phyloP scores from a whole-genome alignment of 2,888 invertebrate species.

The Tachystola acroxantha region DNA sequence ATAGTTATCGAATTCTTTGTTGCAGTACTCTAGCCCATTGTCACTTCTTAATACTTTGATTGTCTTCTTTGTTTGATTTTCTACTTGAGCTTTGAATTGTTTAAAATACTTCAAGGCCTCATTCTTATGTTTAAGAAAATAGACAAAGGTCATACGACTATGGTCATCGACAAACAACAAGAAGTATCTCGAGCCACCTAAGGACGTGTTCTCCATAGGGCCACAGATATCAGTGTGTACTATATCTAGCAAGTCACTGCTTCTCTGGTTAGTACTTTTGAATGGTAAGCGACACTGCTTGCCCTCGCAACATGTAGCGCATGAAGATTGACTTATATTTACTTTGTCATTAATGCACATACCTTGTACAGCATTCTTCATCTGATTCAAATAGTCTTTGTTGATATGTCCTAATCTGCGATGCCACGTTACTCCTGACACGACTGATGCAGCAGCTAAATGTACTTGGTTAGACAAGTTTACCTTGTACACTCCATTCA shows the following conservation, averaged over 20 bases:
- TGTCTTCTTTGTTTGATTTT: constrained; percentile 8
- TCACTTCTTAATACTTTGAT: constrained; percentile 7
- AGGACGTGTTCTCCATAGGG: constrained; percentile 10
- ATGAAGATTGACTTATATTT: constrained; percentile 11
- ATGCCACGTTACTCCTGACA: constrained; percentile 14
- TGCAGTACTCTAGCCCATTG: not conserved
- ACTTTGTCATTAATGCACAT: constrained; percentile 14
- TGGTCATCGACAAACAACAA: constrained; percentile 32
- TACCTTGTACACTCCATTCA: constrained; percentile 17
- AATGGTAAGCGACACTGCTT: constrained; percentile 23
- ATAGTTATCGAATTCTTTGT: constrained; percentile 1
- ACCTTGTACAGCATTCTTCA: constrained; percentile 19
- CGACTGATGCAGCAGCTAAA: constrained; percentile 3
- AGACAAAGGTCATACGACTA: constrained; percentile 11
- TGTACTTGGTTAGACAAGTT: too few relatives aligned
- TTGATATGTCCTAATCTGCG: constrained; percentile 18
- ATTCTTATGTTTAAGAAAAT: constrained; percentile 10
- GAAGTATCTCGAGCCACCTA: constrained; percentile 7
- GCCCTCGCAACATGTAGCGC: constrained; percentile 16
- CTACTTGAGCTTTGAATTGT: constrained; percentile 11
- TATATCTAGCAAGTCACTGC: constrained; percentile 7
- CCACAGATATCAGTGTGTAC: constrained; percentile 14
- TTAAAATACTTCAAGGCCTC: constrained; percentile 11
- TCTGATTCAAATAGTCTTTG: constrained; percentile 13
- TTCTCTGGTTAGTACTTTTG: constrained; percentile 5